phyloP scores from a whole-genome alignment of 2,888 invertebrate species.

The Seladonia tumulorum region DNA sequence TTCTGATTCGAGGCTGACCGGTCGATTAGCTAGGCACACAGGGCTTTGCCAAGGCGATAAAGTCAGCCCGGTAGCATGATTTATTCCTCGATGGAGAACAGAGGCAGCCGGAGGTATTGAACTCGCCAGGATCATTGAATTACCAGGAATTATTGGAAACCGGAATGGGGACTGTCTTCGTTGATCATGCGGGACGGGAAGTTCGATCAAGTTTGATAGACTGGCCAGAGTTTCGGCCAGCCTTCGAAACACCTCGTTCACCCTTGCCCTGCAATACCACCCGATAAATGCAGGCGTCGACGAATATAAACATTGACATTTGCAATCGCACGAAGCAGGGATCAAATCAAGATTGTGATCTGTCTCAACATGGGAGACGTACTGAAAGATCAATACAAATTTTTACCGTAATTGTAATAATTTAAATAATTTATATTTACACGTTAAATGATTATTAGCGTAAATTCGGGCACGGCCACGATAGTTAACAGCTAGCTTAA shows the following conservation, averaged over 20 bases:
- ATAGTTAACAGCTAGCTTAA: too few relatives aligned
- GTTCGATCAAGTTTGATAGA: neutral
- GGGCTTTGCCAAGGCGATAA: conserved; percentile 53
- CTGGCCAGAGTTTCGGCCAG: neutral
- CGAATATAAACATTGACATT: too few relatives aligned
- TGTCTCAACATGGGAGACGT: too few relatives aligned
- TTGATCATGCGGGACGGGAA: neutral
- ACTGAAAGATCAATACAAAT: too few relatives aligned
- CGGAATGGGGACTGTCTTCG: neutral
- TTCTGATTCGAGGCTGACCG: conserved; percentile 51
- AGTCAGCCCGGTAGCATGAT: conserved; percentile 48
- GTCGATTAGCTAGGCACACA: conserved; percentile 41
- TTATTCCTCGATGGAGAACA: conserved; percentile 50
- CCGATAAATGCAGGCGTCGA: too few relatives aligned
- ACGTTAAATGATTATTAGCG: too few relatives aligned
- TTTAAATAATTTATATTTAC: too few relatives aligned
- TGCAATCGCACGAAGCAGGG: too few relatives aligned
- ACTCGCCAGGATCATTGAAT: conserved; percentile 42
- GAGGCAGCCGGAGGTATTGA: conserved; percentile 38
- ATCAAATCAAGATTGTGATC: too few relatives aligned
- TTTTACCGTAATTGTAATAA: too few relatives aligned
- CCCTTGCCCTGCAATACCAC: too few relatives aligned
- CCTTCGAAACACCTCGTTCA: neutral
- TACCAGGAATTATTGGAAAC: conserved; percentile 37
- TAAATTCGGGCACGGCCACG: too few relatives aligned